A percentile compares a stretch with the other conserved stretches of the same genome.
Conservation (phyloP, 2,797 vertebrate genomes). For the Dendrocincla tyrannina region DNA sequence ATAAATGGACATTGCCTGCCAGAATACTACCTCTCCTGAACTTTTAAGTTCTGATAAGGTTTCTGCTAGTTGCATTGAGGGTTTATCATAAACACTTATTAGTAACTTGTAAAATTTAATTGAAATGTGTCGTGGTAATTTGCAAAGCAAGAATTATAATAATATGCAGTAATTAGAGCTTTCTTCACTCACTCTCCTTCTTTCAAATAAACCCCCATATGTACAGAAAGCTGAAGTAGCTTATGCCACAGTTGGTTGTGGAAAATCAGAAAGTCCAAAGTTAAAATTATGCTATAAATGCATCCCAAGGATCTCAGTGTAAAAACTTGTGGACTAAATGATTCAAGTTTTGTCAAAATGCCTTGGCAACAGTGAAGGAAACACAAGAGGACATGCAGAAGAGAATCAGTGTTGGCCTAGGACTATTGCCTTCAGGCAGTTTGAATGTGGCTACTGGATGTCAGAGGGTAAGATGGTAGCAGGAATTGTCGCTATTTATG, state of each 20-base stretch:
- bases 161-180: neutral
- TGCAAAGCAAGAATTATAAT: neutral
- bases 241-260: neutral
- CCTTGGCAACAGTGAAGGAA: neutral
- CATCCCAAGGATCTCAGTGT: neutral
- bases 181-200: neutral
- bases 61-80: neutral
- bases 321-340: neutral
- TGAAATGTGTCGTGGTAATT: neutral
- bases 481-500: neutral
- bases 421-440: neutral
- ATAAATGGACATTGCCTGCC: neutral
- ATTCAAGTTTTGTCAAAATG: neutral
- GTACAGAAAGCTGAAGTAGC: neutral
- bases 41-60: neutral
- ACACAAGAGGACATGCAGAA: neutral
- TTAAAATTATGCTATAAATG: neutral
- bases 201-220: neutral
- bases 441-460: neutral
- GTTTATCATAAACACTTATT: neutral
- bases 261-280: neutral
- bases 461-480: neutral
- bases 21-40: neutral
- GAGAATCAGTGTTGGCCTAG: neutral
- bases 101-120: neutral